These are phyloP conservation scores for Electrophaes corylata DNA, from an alignment of 2,888 invertebrate genomes.

Conservation along the genomic window DNA sequence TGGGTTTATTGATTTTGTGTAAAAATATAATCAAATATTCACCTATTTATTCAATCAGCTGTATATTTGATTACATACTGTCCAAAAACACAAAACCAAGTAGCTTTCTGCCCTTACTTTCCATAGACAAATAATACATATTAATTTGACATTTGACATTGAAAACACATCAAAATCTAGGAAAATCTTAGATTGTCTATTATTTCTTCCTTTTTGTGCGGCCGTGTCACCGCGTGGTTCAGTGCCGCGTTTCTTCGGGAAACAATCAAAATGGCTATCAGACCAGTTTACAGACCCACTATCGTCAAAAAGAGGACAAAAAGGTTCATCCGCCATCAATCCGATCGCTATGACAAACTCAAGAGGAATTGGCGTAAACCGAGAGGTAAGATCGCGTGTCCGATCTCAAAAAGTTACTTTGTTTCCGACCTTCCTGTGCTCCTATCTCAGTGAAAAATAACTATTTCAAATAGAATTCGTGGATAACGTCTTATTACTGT, in stretches of 20 bases:
- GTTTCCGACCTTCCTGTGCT: constrained; percentile 6
- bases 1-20: no score
- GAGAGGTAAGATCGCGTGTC: constrained; percentile 86
- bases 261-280: constrained; percentile 91
- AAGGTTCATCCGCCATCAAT: constrained; percentile 99
- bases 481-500: constrained; percentile 4
- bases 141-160: constrained; percentile 33
- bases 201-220: constrained; percentile 79
- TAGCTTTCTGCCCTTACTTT: constrained; percentile 1
- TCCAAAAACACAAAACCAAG: no score
- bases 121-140: constrained; percentile 39
- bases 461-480: constrained; percentile 64
- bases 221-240: constrained; percentile 84
- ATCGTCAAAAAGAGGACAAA: constrained; percentile 99
- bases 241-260: constrained; percentile 69
- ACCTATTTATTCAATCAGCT: no score
- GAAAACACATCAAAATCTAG: constrained; percentile 67
- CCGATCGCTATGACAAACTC: constrained; percentile 98
- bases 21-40: no score
- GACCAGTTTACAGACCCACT: constrained; percentile 94
- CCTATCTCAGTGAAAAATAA: constrained; percentile 6
- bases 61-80: no score
- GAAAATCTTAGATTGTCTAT: constrained; percentile 72
- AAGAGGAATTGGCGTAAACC: constrained; percentile 99
- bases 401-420: not conserved